Evolutionary conservation across 2,113 vertebrate species (phyloP).

Genomic region (Ctenodactylus gundi): DNA sequence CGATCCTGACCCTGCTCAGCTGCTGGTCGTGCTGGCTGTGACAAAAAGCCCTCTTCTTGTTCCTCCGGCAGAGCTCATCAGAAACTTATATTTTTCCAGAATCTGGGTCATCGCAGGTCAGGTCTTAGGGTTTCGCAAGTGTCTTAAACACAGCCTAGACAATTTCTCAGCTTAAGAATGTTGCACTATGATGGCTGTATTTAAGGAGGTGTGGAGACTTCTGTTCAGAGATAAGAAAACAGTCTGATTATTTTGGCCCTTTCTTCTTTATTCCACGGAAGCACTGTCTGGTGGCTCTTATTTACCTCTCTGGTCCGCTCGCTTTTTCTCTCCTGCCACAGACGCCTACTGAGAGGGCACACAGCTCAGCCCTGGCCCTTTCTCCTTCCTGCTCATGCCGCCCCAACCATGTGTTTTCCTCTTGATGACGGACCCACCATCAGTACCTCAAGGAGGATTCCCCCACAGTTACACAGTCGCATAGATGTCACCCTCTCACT

Average conservation of each 20-base stretch:
- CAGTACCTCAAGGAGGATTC: neutral
- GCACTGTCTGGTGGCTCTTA: no score
- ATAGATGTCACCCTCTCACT: neutral
- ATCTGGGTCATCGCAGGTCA: neutral
- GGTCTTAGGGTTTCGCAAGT: neutral
- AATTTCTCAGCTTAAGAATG: neutral
- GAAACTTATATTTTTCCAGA: neutral
- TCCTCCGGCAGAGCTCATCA: neutral
- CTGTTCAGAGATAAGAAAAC: no score
- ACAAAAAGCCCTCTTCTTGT: neutral
- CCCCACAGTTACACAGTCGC: no score
- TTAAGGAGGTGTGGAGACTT: neutral
- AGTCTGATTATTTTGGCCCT: no score
- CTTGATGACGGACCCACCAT: no score
- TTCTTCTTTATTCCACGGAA: no score
- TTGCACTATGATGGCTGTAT: no score
- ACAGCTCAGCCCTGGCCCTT: neutral
- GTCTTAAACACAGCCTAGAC: neutral
- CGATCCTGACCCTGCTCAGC: no score
- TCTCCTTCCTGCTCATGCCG: neutral
- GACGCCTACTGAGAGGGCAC: neutral
- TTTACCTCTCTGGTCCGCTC: neutral
- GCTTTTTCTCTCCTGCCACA: neutral
- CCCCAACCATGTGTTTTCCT: neutral
- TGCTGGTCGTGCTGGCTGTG: no score